Evolutionary conservation across 2,797 vertebrate species (phyloP), one percentile per base, ranked within the genome.

Genomic region (Parambassis ranga): DNA sequence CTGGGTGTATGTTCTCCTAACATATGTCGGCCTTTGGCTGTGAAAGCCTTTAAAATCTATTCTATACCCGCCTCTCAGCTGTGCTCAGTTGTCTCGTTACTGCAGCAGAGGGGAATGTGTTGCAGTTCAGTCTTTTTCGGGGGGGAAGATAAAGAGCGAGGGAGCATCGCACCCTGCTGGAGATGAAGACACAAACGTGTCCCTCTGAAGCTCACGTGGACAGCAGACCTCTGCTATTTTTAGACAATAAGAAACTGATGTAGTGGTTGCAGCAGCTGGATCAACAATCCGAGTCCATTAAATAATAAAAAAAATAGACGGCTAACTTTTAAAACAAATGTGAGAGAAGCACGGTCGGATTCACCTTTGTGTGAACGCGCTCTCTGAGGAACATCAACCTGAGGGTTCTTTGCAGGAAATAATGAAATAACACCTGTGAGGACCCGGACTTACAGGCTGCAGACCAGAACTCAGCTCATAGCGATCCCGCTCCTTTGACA

Each of bases 1-100:
- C 51, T 32, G 56, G 44, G 35, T 75, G 59, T 15, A 43, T 33
- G 52, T 58, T 74, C 56, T 60, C 65, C 63, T 71, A 80, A 74
- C 49, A 48, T 38, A 59, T 71, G 75, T 58, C 52, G 23, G 43
- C 64, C 48, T 47, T 38, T 1, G 65, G 10, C 13, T 19, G 16
- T 9, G 7, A 38, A 61, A 39, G 23, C 41, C 28, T 70, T 63
- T 52, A 42, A 26, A 30, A 57, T 55, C 8, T 19, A 3, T 48
- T 37, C 26, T 2, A 4, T 11, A 24, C 24, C 35, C n/a, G 13
- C 41, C 36, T 27, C 3, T 37, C 6, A 30, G 37, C 1, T 14
- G 44, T 5, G 22, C 36, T 51, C 38, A 0, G 10, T 31, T 41
- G 20, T 65, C 24, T 50, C 8, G n/a, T 26, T 43, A 14, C 10